A percentile compares a stretch with the other conserved stretches of the same genome.
phyloP scores from a whole-genome alignment of 2,797 vertebrate species.

The Coregonus suidteri region DNA sequence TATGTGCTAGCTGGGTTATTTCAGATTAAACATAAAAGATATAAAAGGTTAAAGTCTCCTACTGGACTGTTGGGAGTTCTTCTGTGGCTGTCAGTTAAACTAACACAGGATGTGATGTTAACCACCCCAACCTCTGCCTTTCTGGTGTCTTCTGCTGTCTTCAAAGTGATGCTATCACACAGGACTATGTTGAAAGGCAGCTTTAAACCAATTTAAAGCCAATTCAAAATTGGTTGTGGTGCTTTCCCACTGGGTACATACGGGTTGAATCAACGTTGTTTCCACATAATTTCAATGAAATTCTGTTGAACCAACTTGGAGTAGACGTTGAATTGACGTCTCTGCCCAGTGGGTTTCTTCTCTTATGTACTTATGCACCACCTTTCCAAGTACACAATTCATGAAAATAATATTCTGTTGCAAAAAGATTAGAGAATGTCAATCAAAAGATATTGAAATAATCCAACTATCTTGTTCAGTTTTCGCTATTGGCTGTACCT shows the following conservation, averaged over 20 bases:
- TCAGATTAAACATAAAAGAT: too few species aligned
- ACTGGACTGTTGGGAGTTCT: not conserved
- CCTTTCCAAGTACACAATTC: not conserved
- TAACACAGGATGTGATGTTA: conserved; percentile 49
- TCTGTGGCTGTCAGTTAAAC: not conserved
- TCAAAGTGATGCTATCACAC: not conserved
- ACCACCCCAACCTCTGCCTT: conserved; percentile 17
- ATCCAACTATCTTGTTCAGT: not conserved
- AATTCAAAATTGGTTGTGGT: not conserved
- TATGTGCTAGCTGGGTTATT: too few species aligned
- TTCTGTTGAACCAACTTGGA: too few species aligned
- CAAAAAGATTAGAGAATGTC: not conserved
- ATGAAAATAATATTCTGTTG: not conserved
- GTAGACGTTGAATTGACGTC: too few species aligned
- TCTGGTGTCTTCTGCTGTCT: conserved; percentile 11
- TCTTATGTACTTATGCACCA: not conserved
- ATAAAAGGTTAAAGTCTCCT: too few species aligned
- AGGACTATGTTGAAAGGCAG: not conserved
- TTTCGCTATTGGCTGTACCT: conserved; percentile 9
- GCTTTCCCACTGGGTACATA: too few species aligned
- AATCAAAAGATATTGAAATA: not conserved
- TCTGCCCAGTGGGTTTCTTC: too few species aligned
- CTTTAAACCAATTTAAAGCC: not conserved
- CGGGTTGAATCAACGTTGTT: too few species aligned
- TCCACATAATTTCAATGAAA: too few species aligned